A percentile compares a stretch with the other conserved stretches of the same genome.
These are phyloP conservation scores for Palythoa grandis DNA, from an alignment of 92 coral and sea anemone genomes.

Conservation along the genomic window DNA sequence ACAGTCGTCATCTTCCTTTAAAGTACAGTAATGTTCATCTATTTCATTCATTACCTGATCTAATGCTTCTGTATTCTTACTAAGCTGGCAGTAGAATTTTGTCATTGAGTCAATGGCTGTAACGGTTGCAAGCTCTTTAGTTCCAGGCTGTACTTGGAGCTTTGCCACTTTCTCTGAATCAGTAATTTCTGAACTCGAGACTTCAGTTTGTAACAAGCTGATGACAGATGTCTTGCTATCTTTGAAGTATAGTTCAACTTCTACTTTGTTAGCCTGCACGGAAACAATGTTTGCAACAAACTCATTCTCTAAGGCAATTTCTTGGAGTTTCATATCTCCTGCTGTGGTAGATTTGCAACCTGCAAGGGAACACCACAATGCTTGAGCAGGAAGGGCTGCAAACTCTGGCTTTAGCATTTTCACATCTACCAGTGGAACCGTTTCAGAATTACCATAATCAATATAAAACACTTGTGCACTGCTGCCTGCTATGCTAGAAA, in stretches of 20 bases:
- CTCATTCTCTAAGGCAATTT: not conserved
- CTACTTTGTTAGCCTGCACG: not conserved
- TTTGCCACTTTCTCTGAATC: conserved; percentile 2
- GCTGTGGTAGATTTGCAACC: not conserved
- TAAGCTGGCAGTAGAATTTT: conserved; percentile 40
- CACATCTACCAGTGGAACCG: conserved; percentile 38
- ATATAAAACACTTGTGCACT: conserved; percentile 22
- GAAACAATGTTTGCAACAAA: not conserved
- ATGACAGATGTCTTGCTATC: conserved; percentile 57
- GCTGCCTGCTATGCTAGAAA: conserved; percentile 56
- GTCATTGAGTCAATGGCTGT: conserved; percentile 12
- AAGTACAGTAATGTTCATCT: not conserved
- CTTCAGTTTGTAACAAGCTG: not conserved
- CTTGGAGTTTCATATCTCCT: not conserved
- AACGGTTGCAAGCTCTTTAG: conserved; percentile 5
- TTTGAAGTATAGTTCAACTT: conserved; percentile 61
- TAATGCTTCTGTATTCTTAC: not conserved
- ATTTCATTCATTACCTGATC: conserved; percentile 58
- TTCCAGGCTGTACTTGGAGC: conserved; percentile 14
- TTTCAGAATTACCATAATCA: conserved; percentile 90
- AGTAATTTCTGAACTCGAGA: not conserved
- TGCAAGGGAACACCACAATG: not conserved
- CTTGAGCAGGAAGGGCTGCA: conserved; percentile 76
- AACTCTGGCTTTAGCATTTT: conserved; percentile 73
- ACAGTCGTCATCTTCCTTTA: not conserved